Conservation (phyloP, 2,888 invertebrate genomes). For the Halictus quadricinctus region DNA sequence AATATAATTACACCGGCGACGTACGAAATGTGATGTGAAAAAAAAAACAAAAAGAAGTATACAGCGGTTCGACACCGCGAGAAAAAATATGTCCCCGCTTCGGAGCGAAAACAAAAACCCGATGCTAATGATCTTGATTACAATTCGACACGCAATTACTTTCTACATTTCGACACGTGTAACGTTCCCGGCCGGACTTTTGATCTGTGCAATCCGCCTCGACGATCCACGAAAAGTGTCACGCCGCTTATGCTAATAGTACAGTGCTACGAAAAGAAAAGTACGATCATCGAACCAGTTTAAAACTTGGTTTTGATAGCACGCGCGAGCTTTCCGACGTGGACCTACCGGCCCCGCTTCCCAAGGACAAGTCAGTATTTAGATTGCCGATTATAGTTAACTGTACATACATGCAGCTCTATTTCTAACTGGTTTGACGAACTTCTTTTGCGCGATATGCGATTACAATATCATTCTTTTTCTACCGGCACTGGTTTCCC, state of each 20-base stretch:
- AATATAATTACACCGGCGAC: neutral
- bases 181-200: neutral
- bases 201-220: neutral
- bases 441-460: neutral
- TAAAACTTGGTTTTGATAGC: neutral
- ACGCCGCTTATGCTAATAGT: neutral
- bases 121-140: slow-evolving; percentile 3
- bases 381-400: neutral
- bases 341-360: neutral
- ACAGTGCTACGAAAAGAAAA: neutral
- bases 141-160: slow-evolving; percentile 8
- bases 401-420: neutral
- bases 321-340: neutral
- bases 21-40: neutral
- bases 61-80: neutral
- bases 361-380: neutral
- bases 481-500: neutral
- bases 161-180: neutral
- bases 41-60: neutral
- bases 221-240: neutral
- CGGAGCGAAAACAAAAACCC: neutral
- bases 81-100: neutral
- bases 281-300: too few relatives aligned
- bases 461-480: neutral
- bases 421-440: neutral